Percentiles rank a stretch among this genome's conserved stretches.
Evolutionary conservation across 2,113 vertebrate species (phyloP).

Genomic region (Daboia siamensis): DNA sequence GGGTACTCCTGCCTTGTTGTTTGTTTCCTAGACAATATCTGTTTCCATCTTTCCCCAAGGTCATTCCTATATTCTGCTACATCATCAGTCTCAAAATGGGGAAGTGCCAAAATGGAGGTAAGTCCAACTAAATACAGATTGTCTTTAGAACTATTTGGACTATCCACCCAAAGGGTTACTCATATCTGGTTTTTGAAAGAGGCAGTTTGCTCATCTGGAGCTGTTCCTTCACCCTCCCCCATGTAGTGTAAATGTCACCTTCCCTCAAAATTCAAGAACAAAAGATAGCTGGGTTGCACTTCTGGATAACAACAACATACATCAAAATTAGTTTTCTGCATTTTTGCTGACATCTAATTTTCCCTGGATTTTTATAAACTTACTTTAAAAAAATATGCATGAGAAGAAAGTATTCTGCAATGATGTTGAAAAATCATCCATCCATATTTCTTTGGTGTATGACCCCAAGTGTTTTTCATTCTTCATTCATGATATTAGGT

Average conservation of each 20-base stretch:
- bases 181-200: background rate
- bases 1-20: background rate
- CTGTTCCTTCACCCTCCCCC: background rate
- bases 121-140: background rate
- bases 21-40: background rate
- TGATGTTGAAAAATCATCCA: background rate
- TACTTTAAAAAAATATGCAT: background rate
- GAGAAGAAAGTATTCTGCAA: background rate
- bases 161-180: background rate
- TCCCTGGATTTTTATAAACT: background rate
- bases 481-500: background rate
- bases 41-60: background rate
- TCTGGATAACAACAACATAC: background rate
- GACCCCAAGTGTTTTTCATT: background rate
- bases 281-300: background rate
- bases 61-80: background rate
- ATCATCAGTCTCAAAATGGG: background rate
- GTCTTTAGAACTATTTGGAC: background rate
- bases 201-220: background rate
- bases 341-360: background rate
- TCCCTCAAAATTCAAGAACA: background rate
- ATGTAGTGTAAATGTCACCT: background rate
- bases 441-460: background rate
- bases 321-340: background rate
- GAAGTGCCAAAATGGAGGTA: background rate